Evolutionary conservation across 2,797 vertebrate genomes (phyloP).

Genomic region (Scomberomorus guttatus): DNA sequence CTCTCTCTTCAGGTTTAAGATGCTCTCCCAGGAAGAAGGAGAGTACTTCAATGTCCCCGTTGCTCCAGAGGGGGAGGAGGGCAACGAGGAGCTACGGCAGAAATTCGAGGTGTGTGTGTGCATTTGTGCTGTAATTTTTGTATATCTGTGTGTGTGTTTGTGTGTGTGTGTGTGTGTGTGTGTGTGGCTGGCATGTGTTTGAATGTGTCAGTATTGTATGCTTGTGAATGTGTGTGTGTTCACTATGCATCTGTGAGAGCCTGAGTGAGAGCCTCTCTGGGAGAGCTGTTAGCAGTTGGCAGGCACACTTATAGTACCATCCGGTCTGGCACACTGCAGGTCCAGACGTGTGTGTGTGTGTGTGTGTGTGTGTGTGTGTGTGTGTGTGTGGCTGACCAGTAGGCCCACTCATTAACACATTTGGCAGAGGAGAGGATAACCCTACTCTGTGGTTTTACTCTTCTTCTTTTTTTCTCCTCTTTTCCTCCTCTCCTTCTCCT

Average conservation of each 20-base stretch:
- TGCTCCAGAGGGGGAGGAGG: conserved; percentile 94
- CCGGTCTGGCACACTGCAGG: conserved; percentile 82
- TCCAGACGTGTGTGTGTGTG: conserved; percentile 56
- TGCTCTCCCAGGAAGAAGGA: conserved; percentile 98
- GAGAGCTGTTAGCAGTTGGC: conserved; percentile 77
- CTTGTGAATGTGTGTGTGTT: conserved; percentile 70
- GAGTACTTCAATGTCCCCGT: conserved; percentile 98
- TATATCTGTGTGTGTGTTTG: not conserved
- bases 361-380: conserved; percentile 43
- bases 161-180: not conserved
- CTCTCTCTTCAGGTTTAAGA: conserved; percentile 91
- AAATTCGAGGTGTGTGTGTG: conserved; percentile 93
- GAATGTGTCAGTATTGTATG: conserved; percentile 24
- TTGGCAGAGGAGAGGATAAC: conserved; percentile 72
- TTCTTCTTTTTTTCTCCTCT: conserved; percentile 3
- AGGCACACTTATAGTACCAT: conserved; percentile 73
- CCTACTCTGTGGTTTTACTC: conserved; percentile 33
- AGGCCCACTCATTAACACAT: conserved; percentile 78
- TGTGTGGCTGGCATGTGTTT: conserved; percentile 57
- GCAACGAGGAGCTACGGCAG: conserved; percentile 94
- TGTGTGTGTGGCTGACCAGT: conserved; percentile 61
- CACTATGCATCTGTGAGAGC: conserved; percentile 57
- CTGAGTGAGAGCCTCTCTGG: conserved; percentile 70
- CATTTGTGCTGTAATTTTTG: not conserved
- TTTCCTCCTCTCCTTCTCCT: not conserved